A percentile compares a stretch with the other conserved stretches of the same genome.
Conservation (phyloP, 2,888 invertebrate genomes). For the Erebia aethiops region DNA sequence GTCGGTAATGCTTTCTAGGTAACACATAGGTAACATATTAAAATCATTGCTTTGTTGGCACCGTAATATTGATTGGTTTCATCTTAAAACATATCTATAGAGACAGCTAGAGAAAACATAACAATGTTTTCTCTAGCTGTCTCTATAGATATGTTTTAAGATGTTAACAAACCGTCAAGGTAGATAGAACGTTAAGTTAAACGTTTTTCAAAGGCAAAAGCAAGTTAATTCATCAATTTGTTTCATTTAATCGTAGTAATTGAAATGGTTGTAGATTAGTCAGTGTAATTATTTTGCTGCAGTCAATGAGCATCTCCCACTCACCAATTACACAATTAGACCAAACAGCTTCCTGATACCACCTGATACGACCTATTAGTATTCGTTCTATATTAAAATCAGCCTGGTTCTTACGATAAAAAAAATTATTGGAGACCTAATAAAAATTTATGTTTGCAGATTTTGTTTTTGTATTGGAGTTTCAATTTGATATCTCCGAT, state of each 20-base stretch:
- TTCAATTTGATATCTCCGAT: constrained; percentile 18
- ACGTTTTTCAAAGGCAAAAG: constrained; percentile 26
- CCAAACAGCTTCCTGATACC: constrained; percentile 16
- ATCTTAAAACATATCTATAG: too few relatives aligned
- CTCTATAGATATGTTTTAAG: too few relatives aligned
- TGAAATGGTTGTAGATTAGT: constrained; percentile 22
- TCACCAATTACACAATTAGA: constrained; percentile 34
- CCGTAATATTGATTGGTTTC: background rate
- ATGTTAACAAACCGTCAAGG: background rate
- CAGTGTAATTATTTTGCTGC: constrained; percentile 28
- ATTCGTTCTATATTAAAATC: constrained; percentile 16
- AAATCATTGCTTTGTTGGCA: background rate
- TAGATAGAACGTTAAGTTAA: background rate
- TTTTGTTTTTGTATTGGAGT: constrained; percentile 26
- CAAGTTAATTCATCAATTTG: constrained; percentile 22
- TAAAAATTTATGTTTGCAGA: constrained; percentile 19
- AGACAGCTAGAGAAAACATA: too few relatives aligned
- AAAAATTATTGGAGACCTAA: background rate
- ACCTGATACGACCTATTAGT: background rate
- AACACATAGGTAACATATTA: background rate
- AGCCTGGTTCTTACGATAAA: background rate
- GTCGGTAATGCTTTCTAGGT: too few relatives aligned
- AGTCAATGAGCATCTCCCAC: constrained; percentile 34
- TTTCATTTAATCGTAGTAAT: constrained; percentile 35
- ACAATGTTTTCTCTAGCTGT: too few relatives aligned